Evolutionary conservation across 2,113 vertebrate genomes (phyloP), one percentile per base, ranked within the genome.

Genomic region (Cromileptes altivelis): DNA sequence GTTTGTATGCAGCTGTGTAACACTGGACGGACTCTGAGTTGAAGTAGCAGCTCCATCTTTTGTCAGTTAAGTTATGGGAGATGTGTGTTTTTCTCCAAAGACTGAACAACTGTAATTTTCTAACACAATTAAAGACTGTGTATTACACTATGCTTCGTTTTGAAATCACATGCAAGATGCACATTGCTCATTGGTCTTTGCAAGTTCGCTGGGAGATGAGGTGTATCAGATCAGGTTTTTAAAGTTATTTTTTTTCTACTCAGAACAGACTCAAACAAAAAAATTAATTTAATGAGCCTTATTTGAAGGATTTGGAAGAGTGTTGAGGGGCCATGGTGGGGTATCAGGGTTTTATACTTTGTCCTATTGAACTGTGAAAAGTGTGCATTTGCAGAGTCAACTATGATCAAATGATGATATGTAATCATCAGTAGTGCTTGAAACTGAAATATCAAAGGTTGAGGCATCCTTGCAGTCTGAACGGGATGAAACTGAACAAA

Each of bases 111-210:
- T 77, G 49, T 72, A 14, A 75, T 42, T 30, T 37, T 42, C 30
- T 27, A 49, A 18, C 47, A 6, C 10, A 75, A 80, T 84, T 37
- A 64, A 84, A 81, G 2, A 12, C 42, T 45, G 9, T 62, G 0
- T 61, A 0, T 11, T 60, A n/a, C 4, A 12, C 27, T 9, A 1
- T 67, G 4, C 23, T 55, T 49, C 9, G 8, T 57, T 80, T 40
- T 25, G n/a, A 47, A 70, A 30, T 30, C 60, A 4, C 19, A n/a
- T 64, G 12, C 13, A 45, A 64, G 40, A 45, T 23, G 45, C 42
- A 25, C 64, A 33, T 30, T 52, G 18, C 50, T 25, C 27, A 4
- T 14, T 4, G 63, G 42, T 17, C 30, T 30, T 30, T 42, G 40
- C 6, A 47, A 25, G n/a, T 25, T 65, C n/a, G 47, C 13, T 25